phyloP scores from a whole-genome alignment of 1,140 invertebrate genomes.

The Trinorchestia longiramus region DNA sequence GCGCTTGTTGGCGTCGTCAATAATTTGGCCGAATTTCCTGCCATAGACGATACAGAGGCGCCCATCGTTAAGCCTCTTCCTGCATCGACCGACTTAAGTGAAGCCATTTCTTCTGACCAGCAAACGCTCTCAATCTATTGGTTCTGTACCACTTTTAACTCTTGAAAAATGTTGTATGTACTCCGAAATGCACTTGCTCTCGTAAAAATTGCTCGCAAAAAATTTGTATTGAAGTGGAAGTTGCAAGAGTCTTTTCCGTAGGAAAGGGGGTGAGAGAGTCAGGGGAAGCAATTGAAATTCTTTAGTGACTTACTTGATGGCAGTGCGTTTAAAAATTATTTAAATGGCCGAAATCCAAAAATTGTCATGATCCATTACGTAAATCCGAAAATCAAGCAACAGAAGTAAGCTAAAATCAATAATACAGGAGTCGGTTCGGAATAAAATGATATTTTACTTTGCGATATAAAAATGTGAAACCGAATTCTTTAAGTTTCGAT shows the following conservation, averaged over 20 bases:
- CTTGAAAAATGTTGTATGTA: neutral
- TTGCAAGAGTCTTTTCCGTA: neutral
- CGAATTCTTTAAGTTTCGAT: neutral
- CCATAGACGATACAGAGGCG: neutral
- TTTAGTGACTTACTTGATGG: neutral
- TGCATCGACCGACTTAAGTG: conserved; percentile 48
- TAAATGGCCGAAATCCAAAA: neutral
- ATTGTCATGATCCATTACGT: no score
- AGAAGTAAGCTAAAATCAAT: neutral
- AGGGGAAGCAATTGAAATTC: neutral
- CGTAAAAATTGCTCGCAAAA: no score
- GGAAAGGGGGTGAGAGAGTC: no score
- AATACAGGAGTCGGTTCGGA: neutral
- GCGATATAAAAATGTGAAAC: neutral
- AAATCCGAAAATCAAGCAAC: neutral
- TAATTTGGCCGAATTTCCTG: conserved; percentile 46
- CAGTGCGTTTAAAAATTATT: neutral
- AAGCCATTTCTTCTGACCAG: neutral
- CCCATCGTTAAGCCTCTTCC: conserved; percentile 34
- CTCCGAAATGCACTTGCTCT: neutral
- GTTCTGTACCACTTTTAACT: neutral
- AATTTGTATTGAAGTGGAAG: neutral
- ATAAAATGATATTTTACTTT: neutral
- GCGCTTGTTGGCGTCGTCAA: neutral
- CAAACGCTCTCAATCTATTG: neutral